phyloP scores from a whole-genome alignment of 1,140 invertebrate genomes.

The Oryctes rhinoceros region DNA sequence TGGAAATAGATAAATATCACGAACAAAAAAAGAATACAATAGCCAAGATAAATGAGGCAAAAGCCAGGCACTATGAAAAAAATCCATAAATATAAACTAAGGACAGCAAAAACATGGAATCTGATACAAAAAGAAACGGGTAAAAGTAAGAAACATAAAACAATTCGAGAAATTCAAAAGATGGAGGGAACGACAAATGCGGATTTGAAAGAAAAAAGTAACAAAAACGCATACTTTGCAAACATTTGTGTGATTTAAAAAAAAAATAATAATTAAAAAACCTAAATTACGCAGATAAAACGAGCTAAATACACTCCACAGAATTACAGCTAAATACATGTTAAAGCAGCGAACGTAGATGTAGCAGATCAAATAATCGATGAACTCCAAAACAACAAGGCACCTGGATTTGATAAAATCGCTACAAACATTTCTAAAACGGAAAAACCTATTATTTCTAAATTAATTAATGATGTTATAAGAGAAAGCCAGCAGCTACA shows the following conservation, averaged over 20 bases:
- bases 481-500: neutral
- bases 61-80: too few relatives aligned
- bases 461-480: slow-evolving; percentile 14
- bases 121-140: neutral
- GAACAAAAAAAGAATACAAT: too few relatives aligned
- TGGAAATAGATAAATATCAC: too few relatives aligned
- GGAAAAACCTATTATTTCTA: neutral
- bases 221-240: slow-evolving; percentile 19
- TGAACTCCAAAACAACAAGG: slow-evolving; percentile 31
- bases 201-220: neutral
- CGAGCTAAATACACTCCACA: neutral
- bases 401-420: slow-evolving; percentile 27
- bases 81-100: too few relatives aligned
- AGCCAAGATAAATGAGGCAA: too few relatives aligned
- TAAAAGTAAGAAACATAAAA: neutral
- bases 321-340: neutral
- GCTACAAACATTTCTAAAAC: neutral
- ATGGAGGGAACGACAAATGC: neutral
- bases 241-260: neutral
- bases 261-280: neutral
- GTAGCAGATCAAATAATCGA: slow-evolving; percentile 10
- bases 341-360: neutral
- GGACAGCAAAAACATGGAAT: neutral
- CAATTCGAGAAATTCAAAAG: slow-evolving; percentile 16
- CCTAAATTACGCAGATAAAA: slow-evolving; percentile 1